These are phyloP conservation scores for Agraylea sexmaculata DNA, from an alignment of 1,140 invertebrate genomes.

Conservation along the genomic window DNA sequence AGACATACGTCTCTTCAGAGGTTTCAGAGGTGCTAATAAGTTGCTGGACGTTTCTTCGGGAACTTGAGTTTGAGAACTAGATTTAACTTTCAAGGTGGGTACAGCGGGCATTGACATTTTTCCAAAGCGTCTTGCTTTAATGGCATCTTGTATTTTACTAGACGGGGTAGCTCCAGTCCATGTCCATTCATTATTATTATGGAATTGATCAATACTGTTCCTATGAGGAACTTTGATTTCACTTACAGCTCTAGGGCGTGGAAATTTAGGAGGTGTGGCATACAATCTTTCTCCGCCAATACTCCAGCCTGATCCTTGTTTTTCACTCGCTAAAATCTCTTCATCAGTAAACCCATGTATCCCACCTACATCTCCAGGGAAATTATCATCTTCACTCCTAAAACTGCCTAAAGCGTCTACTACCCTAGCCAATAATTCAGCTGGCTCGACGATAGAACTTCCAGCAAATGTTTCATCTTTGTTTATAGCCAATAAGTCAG, in stretches of 20 bases:
- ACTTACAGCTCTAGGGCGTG: slow-evolving; percentile 41
- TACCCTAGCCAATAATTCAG: slow-evolving; percentile 57
- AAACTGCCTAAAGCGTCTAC: slow-evolving; percentile 61
- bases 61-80: too few relatives aligned
- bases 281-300: slow-evolving; percentile 39
- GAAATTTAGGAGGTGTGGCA: slow-evolving; percentile 27
- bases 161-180: slow-evolving; percentile 55
- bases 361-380: slow-evolving; percentile 27
- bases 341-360: slow-evolving; percentile 54
- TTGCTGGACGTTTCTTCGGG: slow-evolving; percentile 4
- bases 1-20: slow-evolving; percentile 15
- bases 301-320: slow-evolving; percentile 40
- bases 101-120: slow-evolving; percentile 18
- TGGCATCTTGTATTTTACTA: slow-evolving; percentile 43
- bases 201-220: slow-evolving; percentile 31
- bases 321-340: slow-evolving; percentile 55
- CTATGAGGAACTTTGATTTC: slow-evolving; percentile 33
- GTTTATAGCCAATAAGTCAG: slow-evolving; percentile 62
- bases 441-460: slow-evolving; percentile 53
- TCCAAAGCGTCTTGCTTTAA: slow-evolving; percentile 28
- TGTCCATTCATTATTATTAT: slow-evolving; percentile 45
- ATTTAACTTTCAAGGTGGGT: slow-evolving; percentile 3
- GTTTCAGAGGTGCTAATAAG: slow-evolving; percentile 18
- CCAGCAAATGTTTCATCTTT: slow-evolving; percentile 61
- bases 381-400: slow-evolving; percentile 31